phyloP scores from a whole-genome alignment of 2,797 vertebrate species.

The Chrysocyon brachyurus region DNA sequence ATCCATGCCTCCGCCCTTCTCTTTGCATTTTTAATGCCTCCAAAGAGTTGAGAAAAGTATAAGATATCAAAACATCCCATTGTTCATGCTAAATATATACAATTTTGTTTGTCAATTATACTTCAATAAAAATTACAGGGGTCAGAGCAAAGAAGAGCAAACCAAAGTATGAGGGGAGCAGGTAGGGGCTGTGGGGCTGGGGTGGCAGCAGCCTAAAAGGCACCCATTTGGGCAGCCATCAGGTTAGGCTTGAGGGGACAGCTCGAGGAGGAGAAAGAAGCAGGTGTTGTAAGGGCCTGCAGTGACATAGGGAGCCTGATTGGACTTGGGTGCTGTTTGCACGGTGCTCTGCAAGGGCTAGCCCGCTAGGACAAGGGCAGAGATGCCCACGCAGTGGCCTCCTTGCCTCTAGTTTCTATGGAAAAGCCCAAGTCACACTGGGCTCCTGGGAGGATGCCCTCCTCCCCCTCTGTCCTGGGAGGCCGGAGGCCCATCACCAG shows the following conservation, averaged over 20 bases:
- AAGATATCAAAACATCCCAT: neutral
- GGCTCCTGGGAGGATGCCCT: too few relatives aligned
- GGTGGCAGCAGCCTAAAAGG: fast-evolving
- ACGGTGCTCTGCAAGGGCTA: fast-evolving
- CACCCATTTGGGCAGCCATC: fast-evolving
- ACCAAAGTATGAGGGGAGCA: fast-evolving
- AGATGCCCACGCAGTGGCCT: fast-evolving
- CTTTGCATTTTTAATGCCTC: neutral
- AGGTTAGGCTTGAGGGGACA: neutral
- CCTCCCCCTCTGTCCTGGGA: fast-evolving
- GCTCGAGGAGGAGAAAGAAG: neutral
- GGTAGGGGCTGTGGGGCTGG: fast-evolving
- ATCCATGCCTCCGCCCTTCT: fast-evolving
- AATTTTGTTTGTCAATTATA: neutral
- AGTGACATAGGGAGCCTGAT: fast-evolving
- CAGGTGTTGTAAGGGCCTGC: neutral
- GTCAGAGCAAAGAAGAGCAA: neutral
- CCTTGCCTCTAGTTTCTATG: neutral
- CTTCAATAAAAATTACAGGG: neutral
- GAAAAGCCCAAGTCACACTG: neutral
- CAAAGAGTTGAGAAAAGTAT: neutral
- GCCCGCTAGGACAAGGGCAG: fast-evolving
- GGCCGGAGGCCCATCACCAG: fast-evolving
- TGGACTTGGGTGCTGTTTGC: neutral
- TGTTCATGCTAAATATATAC: neutral